A percentile compares a stretch with the other conserved stretches of the same genome.
phyloP scores from a whole-genome alignment of 2,113 vertebrate genomes.

The Dendropsophus ebraccatus region DNA sequence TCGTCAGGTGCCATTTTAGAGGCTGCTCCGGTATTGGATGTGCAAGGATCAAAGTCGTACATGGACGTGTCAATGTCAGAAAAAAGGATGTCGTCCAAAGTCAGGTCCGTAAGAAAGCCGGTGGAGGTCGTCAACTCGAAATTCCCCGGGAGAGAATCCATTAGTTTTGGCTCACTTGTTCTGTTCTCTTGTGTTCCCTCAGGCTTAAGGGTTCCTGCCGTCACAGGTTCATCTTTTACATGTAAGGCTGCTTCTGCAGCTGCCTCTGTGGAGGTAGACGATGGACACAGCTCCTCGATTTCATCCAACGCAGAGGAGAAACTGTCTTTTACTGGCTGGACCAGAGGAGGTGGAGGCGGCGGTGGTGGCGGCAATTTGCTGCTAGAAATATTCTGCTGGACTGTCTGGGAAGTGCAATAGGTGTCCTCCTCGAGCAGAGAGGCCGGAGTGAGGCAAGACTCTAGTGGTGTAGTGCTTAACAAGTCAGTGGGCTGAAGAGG shows the following conservation, averaged over 20 bases:
- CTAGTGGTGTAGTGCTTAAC: slow-evolving; percentile 74
- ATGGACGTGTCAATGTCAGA: slow-evolving; percentile 99
- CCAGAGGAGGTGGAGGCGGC: slow-evolving; percentile 55
- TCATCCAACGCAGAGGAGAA: slow-evolving; percentile 89
- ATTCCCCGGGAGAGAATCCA: slow-evolving; percentile 82
- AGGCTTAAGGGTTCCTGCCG: slow-evolving; percentile 71
- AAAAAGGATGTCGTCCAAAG: slow-evolving; percentile 96
- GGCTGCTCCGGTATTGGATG: slow-evolving; percentile 76
- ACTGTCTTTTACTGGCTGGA: slow-evolving; percentile 77
- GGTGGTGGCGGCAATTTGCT: slow-evolving; percentile 67
- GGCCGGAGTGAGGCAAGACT: slow-evolving; percentile 93
- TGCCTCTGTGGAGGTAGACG: slow-evolving; percentile 86
- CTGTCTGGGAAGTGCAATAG: slow-evolving; percentile 81
- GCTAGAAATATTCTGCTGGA: slow-evolving; percentile 68
- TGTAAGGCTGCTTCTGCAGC: slow-evolving; percentile 61
- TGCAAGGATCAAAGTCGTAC: slow-evolving; percentile 98
- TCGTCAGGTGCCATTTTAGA: slow-evolving; percentile 92
- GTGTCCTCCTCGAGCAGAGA: slow-evolving; percentile 91
- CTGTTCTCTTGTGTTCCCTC: slow-evolving; percentile 78
- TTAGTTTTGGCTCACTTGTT: slow-evolving; percentile 76
- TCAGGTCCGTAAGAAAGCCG: slow-evolving; percentile 96
- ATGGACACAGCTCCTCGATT: slow-evolving; percentile 89
- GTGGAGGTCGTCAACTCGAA: slow-evolving; percentile 89
- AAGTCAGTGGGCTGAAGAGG: slow-evolving; percentile 70
- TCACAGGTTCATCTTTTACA: slow-evolving; percentile 74